These are phyloP conservation scores for Nicator chloris DNA, from an alignment of 2,113 vertebrate genomes.

Conservation along the genomic window DNA sequence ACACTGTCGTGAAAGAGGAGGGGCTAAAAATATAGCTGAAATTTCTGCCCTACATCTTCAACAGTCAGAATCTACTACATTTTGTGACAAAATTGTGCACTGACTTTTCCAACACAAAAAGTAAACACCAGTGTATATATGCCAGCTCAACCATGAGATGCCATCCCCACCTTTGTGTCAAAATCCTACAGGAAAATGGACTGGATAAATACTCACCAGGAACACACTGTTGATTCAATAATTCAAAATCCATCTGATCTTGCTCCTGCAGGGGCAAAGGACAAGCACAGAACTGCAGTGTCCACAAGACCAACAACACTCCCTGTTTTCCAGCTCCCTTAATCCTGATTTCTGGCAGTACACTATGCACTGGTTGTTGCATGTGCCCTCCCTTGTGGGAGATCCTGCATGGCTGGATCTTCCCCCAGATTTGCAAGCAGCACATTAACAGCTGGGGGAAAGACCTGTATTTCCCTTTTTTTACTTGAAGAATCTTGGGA, in stretches of 20 bases:
- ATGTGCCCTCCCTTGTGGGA: neutral
- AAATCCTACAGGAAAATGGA: neutral
- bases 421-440: neutral
- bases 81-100: neutral
- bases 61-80: neutral
- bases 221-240: neutral
- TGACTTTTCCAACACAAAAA: neutral
- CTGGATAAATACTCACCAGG: neutral
- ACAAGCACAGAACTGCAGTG: neutral
- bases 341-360: neutral
- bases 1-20: neutral
- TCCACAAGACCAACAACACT: neutral
- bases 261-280: neutral
- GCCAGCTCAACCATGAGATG: neutral
- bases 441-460: neutral
- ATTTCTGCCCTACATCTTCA: neutral
- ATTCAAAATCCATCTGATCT: neutral
- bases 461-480: neutral
- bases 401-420: neutral
- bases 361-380: neutral
- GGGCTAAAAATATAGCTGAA: neutral
- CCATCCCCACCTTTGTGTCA: neutral
- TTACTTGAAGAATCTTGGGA: neutral
- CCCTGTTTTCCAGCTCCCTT: neutral
- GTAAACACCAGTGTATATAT: neutral